Evolutionary conservation across 2,888 invertebrate genomes (phyloP).

Genomic region (Heliconius charithonia): DNA sequence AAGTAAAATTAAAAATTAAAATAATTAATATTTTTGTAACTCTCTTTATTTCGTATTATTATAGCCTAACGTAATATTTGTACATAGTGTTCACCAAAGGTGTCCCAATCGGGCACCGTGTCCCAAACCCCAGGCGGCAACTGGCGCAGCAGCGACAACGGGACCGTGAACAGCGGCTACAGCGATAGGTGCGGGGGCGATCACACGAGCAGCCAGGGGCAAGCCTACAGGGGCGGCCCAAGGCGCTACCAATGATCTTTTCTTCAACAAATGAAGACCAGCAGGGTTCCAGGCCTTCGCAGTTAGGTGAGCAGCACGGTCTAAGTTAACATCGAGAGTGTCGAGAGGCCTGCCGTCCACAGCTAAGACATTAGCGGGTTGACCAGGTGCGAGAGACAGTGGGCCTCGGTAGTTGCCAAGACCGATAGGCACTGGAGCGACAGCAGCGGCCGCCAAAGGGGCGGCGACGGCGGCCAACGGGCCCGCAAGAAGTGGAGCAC

Average conservation of each 20-base stretch:
- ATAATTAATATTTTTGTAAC: conserved; percentile 58
- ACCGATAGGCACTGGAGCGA: conserved; percentile 53
- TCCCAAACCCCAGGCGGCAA: conserved; percentile 51
- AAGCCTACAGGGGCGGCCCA: conserved; percentile 58
- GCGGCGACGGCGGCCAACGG: conserved; percentile 44
- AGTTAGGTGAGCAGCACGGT: conserved; percentile 73
- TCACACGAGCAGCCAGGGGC: conserved; percentile 42
- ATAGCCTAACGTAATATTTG: conserved; percentile 38
- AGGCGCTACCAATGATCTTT: conserved; percentile 66
- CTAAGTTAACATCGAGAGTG: conserved; percentile 76
- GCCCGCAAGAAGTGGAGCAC: conserved; percentile 48
- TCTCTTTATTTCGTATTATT: conserved; percentile 70
- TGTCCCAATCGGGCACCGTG: conserved; percentile 32
- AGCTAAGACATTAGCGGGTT: conserved; percentile 76
- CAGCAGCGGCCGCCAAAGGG: conserved; percentile 50
- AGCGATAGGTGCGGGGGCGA: conserved; percentile 17
- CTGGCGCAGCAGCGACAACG: conserved; percentile 49
- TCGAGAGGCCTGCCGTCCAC: conserved; percentile 78
- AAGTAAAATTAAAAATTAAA: background rate
- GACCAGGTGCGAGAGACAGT: conserved; percentile 73
- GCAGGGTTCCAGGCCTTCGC: conserved; percentile 64
- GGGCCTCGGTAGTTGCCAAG: conserved; percentile 75
- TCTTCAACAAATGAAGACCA: conserved; percentile 62
- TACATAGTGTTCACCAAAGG: conserved; percentile 61
- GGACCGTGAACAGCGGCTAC: conserved; percentile 36